phyloP scores from a whole-genome alignment of 2,888 invertebrate genomes.

The Cyclophora albipunctata region DNA sequence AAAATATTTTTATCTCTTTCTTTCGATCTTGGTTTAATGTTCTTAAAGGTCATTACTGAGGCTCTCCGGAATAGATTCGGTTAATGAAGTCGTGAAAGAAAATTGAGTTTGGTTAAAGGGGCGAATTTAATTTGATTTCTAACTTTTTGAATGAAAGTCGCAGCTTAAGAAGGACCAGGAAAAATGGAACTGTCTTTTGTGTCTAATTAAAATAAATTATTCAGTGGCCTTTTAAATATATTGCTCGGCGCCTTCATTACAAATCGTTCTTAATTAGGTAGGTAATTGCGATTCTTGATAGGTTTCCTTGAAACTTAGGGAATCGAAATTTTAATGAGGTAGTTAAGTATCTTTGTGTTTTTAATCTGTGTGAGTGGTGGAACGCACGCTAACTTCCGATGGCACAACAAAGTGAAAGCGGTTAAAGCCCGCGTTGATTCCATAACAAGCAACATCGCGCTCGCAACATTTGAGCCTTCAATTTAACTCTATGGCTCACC shows the following conservation, averaged over 20 bases:
- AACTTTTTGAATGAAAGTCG: constrained; percentile 70
- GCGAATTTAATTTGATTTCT: constrained; percentile 73
- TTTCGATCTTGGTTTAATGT: constrained; percentile 72
- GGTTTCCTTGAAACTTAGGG: not conserved
- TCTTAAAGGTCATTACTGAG: constrained; percentile 70
- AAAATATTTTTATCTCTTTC: constrained; percentile 44
- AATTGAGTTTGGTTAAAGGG: constrained; percentile 73
- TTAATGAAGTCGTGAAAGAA: constrained; percentile 73
- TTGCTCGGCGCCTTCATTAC: constrained; percentile 48
- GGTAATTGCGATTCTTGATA: constrained; percentile 28
- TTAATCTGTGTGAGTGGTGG: not conserved
- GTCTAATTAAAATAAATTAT: constrained; percentile 69
- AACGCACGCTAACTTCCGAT: constrained; percentile 37
- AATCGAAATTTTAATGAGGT: not conserved
- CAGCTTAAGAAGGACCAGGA: constrained; percentile 48
- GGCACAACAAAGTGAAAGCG: constrained; percentile 48
- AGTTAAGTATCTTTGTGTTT: not conserved
- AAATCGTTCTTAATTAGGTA: constrained; percentile 41
- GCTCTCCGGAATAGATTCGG: constrained; percentile 69
- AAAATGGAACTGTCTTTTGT: constrained; percentile 58
- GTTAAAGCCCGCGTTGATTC: constrained; percentile 54
- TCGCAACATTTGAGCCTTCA: constrained; percentile 25
- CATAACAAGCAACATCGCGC: constrained; percentile 38
- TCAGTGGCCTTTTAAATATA: constrained; percentile 54
- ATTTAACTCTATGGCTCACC: constrained; percentile 35